Evolutionary conservation across 2,113 vertebrate genomes (phyloP).

Genomic region (Etheostoma spectabile): DNA sequence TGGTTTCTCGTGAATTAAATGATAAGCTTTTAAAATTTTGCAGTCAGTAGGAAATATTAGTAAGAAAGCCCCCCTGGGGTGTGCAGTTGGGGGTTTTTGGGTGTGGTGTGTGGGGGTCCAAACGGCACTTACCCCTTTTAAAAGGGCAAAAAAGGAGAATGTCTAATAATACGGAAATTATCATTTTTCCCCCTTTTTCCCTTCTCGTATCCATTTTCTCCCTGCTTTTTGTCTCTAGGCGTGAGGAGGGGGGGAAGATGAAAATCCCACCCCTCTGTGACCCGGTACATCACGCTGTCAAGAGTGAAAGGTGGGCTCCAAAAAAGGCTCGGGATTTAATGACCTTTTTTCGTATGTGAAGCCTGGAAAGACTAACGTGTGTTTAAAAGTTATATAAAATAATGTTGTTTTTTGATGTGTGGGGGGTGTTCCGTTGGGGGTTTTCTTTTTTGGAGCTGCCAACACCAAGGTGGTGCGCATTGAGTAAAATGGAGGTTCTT

Average conservation of each 20-base stretch:
- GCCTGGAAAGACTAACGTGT: too few species aligned
- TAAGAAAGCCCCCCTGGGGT: conserved; percentile 44
- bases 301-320: conserved; percentile 80
- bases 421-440: too few species aligned
- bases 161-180: too few species aligned
- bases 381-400: too few species aligned
- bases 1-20: conserved; percentile 65
- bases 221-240: conserved; percentile 42
- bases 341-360: too few species aligned
- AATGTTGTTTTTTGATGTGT: too few species aligned
- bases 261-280: conserved; percentile 82
- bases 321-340: conserved; percentile 80
- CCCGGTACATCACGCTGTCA: conserved; percentile 80
- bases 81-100: conserved; percentile 22
- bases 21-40: conserved; percentile 70
- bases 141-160: too few species aligned
- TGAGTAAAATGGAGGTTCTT: too few species aligned
- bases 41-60: conserved; percentile 67
- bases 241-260: conserved; percentile 81
- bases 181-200: conserved; percentile 14
- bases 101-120: not conserved
- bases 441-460: too few species aligned
- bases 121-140: conserved; percentile 43
- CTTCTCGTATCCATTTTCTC: not conserved
- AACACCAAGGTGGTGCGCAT: too few species aligned